Base-by-base conservation (phyloP, 2,797 vertebrate species). In the Carduelis carduelis region DNA sequence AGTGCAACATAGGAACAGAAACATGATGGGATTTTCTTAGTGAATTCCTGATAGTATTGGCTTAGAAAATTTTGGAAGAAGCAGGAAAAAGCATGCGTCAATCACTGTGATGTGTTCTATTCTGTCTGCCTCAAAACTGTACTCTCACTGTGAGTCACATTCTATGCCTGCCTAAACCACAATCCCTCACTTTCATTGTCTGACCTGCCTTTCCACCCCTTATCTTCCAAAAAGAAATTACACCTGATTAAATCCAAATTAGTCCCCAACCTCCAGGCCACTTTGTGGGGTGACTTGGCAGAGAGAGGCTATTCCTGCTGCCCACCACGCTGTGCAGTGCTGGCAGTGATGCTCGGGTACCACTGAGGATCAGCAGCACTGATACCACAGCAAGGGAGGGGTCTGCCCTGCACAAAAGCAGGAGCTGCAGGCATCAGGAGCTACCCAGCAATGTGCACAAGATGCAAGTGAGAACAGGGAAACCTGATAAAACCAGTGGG, bases 321-420 rank as follows among this genome's bases (percentile, higher is more conserved):
- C 49, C 52, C 1, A 1, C 21, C 30, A 1, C 3, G 34, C 32
- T 0, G 0, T 14, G 3, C 3, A 7, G 6, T 9, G 35, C 70
- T 26, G 44, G 30, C 9, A 3, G 39, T 24, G 43, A 12, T 50
- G 71, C 30, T 17, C 0, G 0, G 49, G 27, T 84, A n/a, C 72
- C 41, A 13, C 34, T 3, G 55, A 44, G 26, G 50, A n/a, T 20
- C 14, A 2, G 32, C 2, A 8, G 27, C 50, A 32, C 23, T 0
- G 11, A 46, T 26, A 26, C 20, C 32, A 21, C 18, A 4, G 13
- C 23, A 50, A 65, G 35, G 46, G 34, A 88, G 8, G 7, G 14
- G 11, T 30, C n/a, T 93, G 60, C 60, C 44, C 15, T 41, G 52
- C 55, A 23, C 41, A 56, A 49, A 10, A 44, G 21, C 55, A 52